phyloP scores from a whole-genome alignment of 2,113 vertebrate species.

The Petrocephalus microphthalmus region DNA sequence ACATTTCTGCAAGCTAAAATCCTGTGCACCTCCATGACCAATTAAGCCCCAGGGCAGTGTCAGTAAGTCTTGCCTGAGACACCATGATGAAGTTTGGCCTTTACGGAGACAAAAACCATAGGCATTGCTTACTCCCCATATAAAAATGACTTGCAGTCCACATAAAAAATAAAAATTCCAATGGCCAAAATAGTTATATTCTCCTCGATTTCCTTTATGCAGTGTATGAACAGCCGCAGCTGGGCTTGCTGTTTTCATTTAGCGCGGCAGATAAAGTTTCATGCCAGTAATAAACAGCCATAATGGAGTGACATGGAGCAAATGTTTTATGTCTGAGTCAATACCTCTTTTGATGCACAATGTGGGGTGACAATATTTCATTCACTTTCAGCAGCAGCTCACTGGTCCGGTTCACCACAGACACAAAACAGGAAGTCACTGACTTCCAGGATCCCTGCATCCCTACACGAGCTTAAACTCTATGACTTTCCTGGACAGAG shows the following conservation, averaged over 20 bases:
- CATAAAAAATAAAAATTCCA: neutral
- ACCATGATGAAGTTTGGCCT: neutral
- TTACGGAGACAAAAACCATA: neutral
- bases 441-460: neutral
- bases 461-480: neutral
- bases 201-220: neutral
- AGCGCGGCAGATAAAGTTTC: slow-evolving; percentile 10
- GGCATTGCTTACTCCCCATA: neutral
- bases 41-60: slow-evolving; percentile 42
- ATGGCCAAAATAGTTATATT: neutral
- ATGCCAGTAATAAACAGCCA: slow-evolving; percentile 6
- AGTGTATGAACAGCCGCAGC: neutral
- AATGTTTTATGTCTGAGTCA: slow-evolving; percentile 10
- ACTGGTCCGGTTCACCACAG: neutral
- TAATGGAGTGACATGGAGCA: neutral
- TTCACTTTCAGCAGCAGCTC: neutral
- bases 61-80: slow-evolving; percentile 34
- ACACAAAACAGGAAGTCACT: neutral
- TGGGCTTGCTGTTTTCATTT: neutral
- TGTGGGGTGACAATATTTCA: neutral
- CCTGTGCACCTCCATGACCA: slow-evolving; percentile 30
- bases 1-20: slow-evolving; percentile 46
- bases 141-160: neutral
- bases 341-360: neutral
- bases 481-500: neutral